Evolutionary conservation across 2,113 vertebrate genomes (phyloP).

Genomic region (Archocentrus centrarchus): DNA sequence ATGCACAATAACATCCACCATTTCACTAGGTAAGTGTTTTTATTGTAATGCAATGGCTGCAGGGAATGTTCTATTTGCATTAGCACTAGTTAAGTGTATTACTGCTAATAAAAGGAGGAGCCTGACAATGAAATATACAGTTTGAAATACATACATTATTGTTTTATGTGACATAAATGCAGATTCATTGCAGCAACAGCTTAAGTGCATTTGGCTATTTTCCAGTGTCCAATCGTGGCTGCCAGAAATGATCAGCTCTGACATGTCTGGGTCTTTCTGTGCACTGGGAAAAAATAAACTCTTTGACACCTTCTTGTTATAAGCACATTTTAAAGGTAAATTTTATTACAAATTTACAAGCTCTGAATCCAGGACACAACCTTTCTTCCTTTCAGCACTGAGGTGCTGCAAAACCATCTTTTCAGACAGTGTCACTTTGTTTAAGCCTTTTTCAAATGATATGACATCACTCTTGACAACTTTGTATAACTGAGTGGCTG

Average conservation of each 20-base stretch:
- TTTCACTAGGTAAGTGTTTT: neutral
- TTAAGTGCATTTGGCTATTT: neutral
- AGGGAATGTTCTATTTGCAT: neutral
- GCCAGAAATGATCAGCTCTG: constrained; percentile 23
- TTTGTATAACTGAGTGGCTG: constrained; percentile 26
- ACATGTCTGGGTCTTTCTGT: neutral
- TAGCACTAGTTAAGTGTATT: neutral
- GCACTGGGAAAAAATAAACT: neutral
- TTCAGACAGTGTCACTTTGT: constrained; percentile 47
- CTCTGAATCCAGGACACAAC: constrained; percentile 1
- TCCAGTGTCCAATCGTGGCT: constrained; percentile 17
- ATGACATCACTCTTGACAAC: constrained; percentile 41
- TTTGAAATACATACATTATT: neutral
- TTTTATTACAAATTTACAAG: neutral
- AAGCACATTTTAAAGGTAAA: neutral
- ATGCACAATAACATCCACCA: neutral
- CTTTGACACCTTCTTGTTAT: neutral
- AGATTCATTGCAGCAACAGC: constrained; percentile 25
- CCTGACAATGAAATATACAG: neutral
- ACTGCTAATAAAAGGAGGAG: neutral
- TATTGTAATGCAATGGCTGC: neutral
- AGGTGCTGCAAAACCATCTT: constrained; percentile 21
- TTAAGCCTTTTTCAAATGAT: constrained; percentile 43
- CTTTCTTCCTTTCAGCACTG: neutral
- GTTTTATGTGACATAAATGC: neutral